Base-by-base conservation (phyloP, 2,797 vertebrate genomes). In the Cetoscarus ocellatus region DNA sequence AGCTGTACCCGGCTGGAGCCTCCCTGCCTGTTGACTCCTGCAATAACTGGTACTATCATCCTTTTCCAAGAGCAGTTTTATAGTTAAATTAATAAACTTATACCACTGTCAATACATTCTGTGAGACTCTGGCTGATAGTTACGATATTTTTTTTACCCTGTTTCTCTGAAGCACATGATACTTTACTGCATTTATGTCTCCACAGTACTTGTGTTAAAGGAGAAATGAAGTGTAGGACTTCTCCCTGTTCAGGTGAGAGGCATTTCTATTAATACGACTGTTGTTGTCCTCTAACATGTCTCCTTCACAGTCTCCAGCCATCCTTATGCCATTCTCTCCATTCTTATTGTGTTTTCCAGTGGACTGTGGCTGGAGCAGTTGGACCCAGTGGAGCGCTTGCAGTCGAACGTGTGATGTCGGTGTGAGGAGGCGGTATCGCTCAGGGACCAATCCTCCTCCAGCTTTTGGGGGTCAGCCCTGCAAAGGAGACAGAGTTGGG, bases 311-410 rank as follows among this genome's bases (percentile, higher is more conserved):
- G 14, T 15, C 4, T 62, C n/a, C 34, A 15, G 10, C n/a, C 12
- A 0, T 42, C 53, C 11, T 11, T 13, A 34, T 10, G 6, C 13
- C 45, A 3, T 53, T 5, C 45, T n/a, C 10, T 10, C 19, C 0
- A 19, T 6, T 62, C 7, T 4, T 0, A 35, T 12, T 38, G 6
- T 74, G 35, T 70, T 19, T 55, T 7, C 54, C 18, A 98, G 96
- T 95, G 86, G 91, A 96, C 91, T 98, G 96, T 63, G 93, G 95
- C 61, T 98, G 96, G 97, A 97, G 95, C 76, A 88, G 84, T 51
- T 97, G 97, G 97, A 96, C 95, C 0, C 71, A 80, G 0, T 98
- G 96, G 96, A 96, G 95, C 15, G 11, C 77, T 4, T 97, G 96
- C 80, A 98, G 96, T 80, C 92, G 91, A 10, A 96, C 94, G 0